A percentile compares a stretch with the other conserved stretches of the same genome.
Conservation (phyloP, 23 tunicate genomes). For the Corella eumyota region DNA sequence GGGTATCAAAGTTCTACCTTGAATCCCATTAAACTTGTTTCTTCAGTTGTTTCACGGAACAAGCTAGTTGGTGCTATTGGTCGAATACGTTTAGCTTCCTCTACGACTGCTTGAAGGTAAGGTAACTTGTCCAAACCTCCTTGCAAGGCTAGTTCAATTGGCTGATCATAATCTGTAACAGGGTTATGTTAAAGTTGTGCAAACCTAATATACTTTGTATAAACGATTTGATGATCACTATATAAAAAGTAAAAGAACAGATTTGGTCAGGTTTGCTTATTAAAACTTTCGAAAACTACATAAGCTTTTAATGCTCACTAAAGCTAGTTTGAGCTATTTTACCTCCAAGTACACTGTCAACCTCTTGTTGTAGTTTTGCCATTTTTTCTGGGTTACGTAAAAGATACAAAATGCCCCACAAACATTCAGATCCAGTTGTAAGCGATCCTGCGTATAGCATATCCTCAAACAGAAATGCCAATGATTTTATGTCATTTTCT, state of each 20-base stretch:
- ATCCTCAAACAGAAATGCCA: conserved; percentile 33
- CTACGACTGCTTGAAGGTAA: not conserved
- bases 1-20: too few relatives aligned
- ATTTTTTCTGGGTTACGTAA: conserved; percentile 35
- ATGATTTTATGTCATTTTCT: conserved; percentile 11
- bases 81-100: conserved; percentile 2
- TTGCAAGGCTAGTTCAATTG: too few relatives aligned
- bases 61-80: conserved; percentile 3
- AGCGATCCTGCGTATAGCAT: conserved; percentile 48
- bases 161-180: too few relatives aligned
- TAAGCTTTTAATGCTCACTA: too few relatives aligned
- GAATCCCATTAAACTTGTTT: not conserved
- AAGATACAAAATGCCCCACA: conserved; percentile 54
- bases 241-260: too few relatives aligned
- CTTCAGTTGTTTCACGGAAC: conserved; percentile 1
- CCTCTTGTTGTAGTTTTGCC: conserved; percentile 39
- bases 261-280: too few relatives aligned
- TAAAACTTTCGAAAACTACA: too few relatives aligned
- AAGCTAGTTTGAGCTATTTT: too few relatives aligned
- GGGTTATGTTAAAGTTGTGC: too few relatives aligned
- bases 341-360: conserved; percentile 12
- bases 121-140: too few relatives aligned
- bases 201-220: too few relatives aligned
- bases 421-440: conserved; percentile 29
- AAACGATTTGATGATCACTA: too few relatives aligned